Percentiles rank a stretch among this genome's conserved stretches.
Evolutionary conservation across 2,888 invertebrate genomes (phyloP).

Genomic region (Invenusta paracnida): DNA sequence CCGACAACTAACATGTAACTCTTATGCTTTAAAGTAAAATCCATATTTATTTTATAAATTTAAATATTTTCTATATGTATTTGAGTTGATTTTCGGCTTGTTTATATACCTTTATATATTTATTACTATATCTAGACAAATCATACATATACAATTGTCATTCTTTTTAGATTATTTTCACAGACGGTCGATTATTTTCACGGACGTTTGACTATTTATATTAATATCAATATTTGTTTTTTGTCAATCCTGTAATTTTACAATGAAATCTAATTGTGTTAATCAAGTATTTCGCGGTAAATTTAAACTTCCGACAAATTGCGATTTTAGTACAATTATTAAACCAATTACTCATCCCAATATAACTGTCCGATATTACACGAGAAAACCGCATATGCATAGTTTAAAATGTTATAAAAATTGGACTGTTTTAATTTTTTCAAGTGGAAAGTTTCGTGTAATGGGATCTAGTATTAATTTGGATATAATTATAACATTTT

Average conservation of each 20-base stretch:
- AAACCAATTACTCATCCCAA: neutral
- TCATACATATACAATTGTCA: neutral
- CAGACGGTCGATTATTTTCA: neutral
- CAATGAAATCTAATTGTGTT: neutral
- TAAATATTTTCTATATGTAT: neutral
- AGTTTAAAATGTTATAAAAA: neutral
- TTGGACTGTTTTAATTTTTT: slow-evolving; percentile 10
- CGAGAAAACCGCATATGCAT: neutral
- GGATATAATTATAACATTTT: neutral
- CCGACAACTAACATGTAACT: neutral
- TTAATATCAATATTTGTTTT: neutral
- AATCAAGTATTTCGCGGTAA: neutral
- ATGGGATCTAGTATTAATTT: neutral
- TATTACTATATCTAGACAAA: neutral
- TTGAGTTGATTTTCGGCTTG: too few species aligned
- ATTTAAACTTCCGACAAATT: neutral
- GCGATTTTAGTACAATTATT: neutral
- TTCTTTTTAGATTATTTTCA: neutral
- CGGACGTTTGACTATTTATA: neutral
- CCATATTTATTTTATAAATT: neutral
- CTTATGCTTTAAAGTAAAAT: neutral
- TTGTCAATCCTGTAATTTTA: too few species aligned
- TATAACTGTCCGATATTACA: neutral
- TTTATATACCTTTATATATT: neutral
- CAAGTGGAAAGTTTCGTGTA: neutral